Conservation (phyloP, 2,113 vertebrate genomes). For the Noturus placidus region DNA sequence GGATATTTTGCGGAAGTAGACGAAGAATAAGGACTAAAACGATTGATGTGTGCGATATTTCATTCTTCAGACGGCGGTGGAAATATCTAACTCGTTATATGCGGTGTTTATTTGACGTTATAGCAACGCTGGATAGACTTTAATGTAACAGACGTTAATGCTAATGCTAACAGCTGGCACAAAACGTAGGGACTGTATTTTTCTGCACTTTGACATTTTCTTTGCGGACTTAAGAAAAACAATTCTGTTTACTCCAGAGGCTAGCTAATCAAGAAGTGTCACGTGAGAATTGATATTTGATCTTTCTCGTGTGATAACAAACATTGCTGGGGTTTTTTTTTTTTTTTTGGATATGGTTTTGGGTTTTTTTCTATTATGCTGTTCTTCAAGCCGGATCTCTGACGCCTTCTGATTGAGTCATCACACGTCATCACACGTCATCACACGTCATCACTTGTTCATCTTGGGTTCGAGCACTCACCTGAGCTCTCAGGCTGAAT, state of each 20-base stretch:
- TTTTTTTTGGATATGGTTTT: too few relatives aligned
- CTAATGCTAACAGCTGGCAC: slow-evolving; percentile 5
- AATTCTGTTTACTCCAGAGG: background rate
- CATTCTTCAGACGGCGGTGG: background rate
- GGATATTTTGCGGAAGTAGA: too few relatives aligned
- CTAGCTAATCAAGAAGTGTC: background rate
- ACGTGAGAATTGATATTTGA: background rate
- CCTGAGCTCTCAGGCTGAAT: background rate
- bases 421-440: background rate
- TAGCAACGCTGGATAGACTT: background rate
- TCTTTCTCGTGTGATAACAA: background rate
- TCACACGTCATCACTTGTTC: background rate
- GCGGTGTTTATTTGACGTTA: background rate
- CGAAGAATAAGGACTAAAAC: background rate
- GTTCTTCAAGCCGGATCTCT: background rate
- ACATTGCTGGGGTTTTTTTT: too few relatives aligned
- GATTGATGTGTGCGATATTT: background rate
- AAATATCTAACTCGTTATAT: background rate
- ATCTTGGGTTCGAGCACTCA: background rate
- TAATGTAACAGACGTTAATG: background rate
- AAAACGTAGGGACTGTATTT: background rate
- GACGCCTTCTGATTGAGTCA: background rate
- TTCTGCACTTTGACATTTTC: background rate
- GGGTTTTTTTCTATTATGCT: background rate
- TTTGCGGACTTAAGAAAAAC: background rate